phyloP scores from a whole-genome alignment of 2,113 vertebrate genomes.

The Grantiella picta region DNA sequence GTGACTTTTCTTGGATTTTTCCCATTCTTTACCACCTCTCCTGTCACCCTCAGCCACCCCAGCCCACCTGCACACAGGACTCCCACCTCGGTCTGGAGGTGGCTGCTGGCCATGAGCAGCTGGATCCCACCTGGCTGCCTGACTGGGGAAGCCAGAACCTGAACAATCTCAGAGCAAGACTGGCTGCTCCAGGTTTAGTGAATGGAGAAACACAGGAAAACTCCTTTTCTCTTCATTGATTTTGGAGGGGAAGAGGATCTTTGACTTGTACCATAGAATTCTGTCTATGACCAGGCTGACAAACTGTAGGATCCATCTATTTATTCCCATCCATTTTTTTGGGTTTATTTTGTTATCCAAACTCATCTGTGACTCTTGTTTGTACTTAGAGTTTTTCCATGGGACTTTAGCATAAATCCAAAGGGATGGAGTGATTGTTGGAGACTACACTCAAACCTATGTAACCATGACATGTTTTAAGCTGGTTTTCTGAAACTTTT shows the following conservation, averaged over 20 bases:
- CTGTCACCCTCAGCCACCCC: rapidly evolving
- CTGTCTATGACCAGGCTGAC: neutral
- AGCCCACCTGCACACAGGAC: rapidly evolving
- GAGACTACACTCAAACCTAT: neutral
- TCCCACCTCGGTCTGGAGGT: neutral
- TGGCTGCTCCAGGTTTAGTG: neutral
- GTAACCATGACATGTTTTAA: neutral
- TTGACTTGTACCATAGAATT: neutral
- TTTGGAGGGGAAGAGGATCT: neutral
- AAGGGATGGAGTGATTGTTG: neutral
- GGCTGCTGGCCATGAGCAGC: neutral
- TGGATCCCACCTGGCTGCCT: neutral
- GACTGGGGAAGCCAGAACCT: neutral
- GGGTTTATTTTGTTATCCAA: neutral
- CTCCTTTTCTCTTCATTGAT: neutral
- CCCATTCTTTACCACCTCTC: neutral
- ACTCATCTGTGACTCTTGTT: neutral
- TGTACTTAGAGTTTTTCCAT: neutral
- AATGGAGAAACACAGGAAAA: neutral
- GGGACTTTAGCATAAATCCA: neutral
- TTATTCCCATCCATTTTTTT: neutral
- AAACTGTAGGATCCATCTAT: neutral
- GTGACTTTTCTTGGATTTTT: neutral
- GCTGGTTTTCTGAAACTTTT: neutral
- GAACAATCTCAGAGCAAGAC: rapidly evolving